These are phyloP conservation scores for Blennius ocellaris DNA, from an alignment of 2,113 vertebrate genomes.

Conservation along the genomic window DNA sequence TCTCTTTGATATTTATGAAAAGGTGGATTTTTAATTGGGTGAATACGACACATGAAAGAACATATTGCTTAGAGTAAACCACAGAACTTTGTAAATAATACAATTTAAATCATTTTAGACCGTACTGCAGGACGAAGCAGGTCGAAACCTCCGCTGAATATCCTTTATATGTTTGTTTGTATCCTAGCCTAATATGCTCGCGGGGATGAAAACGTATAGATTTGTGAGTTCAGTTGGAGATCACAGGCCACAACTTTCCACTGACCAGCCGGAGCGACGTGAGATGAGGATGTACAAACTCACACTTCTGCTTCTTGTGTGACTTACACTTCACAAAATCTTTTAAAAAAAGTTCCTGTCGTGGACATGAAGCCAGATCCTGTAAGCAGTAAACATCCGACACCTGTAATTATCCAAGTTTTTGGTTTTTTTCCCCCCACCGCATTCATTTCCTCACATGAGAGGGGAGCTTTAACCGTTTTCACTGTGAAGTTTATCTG, in stretches of 20 bases:
- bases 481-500: not conserved
- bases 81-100: no score
- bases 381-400: constrained; percentile 13
- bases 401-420: constrained; percentile 8
- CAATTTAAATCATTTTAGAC: no score
- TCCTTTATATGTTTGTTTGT: no score
- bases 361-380: not conserved
- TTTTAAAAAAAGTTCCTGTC: not conserved
- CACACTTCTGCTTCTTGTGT: not conserved
- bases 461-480: not conserved
- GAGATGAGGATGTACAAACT: not conserved
- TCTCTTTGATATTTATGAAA: no score
- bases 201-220: not conserved
- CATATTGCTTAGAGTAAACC: no score
- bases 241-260: not conserved
- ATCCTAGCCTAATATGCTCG: no score
- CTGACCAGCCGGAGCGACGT: not conserved
- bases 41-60: no score
- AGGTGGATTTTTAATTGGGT: no score
- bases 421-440: not conserved
- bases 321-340: not conserved
- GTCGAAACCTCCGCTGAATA: no score
- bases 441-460: not conserved
- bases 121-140: no score
- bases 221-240: not conserved